These are phyloP conservation scores for Listrodromus nycthemerus DNA, from an alignment of 2,888 invertebrate species.

Conservation along the genomic window DNA sequence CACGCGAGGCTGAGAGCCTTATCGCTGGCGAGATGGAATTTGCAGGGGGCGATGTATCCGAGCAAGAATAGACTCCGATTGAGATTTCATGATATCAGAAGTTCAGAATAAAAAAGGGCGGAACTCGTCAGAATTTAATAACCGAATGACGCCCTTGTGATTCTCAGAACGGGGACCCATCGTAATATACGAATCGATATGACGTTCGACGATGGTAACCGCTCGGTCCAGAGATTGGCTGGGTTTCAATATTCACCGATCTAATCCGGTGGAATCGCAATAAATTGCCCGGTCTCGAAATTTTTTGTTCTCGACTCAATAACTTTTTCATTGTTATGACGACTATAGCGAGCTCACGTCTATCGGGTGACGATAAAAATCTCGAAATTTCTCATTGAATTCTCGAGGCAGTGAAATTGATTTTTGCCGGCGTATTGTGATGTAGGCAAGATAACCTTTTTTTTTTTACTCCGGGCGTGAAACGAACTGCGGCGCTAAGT, in stretches of 20 bases:
- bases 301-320: neutral
- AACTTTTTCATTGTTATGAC: neutral
- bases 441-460: slow-evolving; percentile 6
- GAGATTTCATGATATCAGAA: neutral
- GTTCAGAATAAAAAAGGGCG: too few species aligned
- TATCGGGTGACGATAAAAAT: slow-evolving; percentile 24
- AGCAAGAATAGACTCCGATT: slow-evolving; percentile 11
- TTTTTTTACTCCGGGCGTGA: neutral
- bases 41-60: slow-evolving; percentile 1
- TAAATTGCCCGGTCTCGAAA: neutral
- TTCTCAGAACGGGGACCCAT: slow-evolving; percentile 4
- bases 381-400: slow-evolving; percentile 23
- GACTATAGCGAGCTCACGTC: slow-evolving; percentile 1
- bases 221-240: slow-evolving; percentile 31
- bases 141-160: too few species aligned
- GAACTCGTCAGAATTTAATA: too few species aligned
- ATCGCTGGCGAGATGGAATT: slow-evolving; percentile 17
- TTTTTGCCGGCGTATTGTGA: neutral
- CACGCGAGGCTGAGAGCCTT: slow-evolving; percentile 20
- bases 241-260: slow-evolving; percentile 37
- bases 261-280: slow-evolving; percentile 4
- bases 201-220: slow-evolving; percentile 21
- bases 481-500: slow-evolving; percentile 3
- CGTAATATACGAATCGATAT: slow-evolving; percentile 43
- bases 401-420: neutral